Evolutionary conservation across 2,113 vertebrate genomes (phyloP), one percentile per base, ranked within the genome.

Genomic region (Leptobrachium leishanense): DNA sequence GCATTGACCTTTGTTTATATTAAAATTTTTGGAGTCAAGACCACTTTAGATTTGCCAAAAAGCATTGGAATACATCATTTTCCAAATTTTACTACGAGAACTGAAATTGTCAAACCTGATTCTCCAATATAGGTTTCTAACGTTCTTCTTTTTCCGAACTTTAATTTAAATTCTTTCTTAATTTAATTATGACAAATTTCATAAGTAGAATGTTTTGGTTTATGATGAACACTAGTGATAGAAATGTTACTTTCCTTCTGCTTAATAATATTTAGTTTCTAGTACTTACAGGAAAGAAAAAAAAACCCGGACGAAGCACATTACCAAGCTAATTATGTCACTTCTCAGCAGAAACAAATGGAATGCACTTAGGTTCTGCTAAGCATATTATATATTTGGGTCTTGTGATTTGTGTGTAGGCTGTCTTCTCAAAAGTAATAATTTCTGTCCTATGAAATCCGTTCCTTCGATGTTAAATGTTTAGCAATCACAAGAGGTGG

Each of bases 231-330:
- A 50, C 20, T 54, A 44, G 12, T 54, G 41, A 12, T 15, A 68
- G 40, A 76, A 76, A 20, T 40, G 12, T 42, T 40, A 15, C 46
- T 55, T 62, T 40, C 53, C 69, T 71, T 78, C 15, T 39, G 50
- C 64, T 59, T 44, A 78, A 71, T 72, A 78, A 78, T 71, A 71
- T 78, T 78, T 72, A 11, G 76, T 78, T 64, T 72, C 68, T 72
- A 31, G 5, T 78, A 50, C 68, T 78, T 72, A 78, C 76, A 78
- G 44, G 55, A 77, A 40, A 44, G 13, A 63, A 63, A 71, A 9
- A 71, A 71, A 20, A 64, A 68, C 65, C 43, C 53, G 44, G 71
- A 41, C 68, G 15, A 31, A 31, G 20, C 20, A 31, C 20, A 31
- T 71, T 20, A 53, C 68, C 39, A 9, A 77, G 31, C 31, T 54